These are phyloP conservation scores for Nemopilema nomurai DNA, from an alignment of 30 jellyfish, hydroid and myxozoan species.

Conservation along the genomic window DNA sequence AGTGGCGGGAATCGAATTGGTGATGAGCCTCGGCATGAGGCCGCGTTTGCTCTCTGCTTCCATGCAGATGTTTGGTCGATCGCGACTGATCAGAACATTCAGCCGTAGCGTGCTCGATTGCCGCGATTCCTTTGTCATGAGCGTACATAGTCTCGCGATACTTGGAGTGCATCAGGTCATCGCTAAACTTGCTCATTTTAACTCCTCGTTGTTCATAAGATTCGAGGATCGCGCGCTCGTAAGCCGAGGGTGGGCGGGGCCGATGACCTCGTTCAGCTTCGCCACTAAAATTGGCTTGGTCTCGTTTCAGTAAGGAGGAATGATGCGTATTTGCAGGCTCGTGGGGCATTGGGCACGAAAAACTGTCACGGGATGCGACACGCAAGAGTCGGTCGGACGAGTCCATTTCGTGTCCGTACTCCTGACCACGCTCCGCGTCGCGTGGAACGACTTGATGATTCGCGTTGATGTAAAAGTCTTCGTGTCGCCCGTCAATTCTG, in stretches of 20 bases:
- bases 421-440: conserved; percentile 5
- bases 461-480: background rate
- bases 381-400: conserved; percentile 23
- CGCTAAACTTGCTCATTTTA: background rate
- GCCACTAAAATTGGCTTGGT: background rate
- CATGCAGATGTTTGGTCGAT: background rate
- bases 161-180: background rate
- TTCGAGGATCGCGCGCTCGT: background rate
- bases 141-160: background rate
- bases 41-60: background rate
- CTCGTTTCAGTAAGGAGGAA: background rate
- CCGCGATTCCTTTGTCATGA: background rate
- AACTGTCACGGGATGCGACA: conserved; percentile 12
- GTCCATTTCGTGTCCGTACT: background rate
- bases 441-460: background rate
- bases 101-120: background rate
- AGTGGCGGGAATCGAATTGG: conserved; percentile 7
- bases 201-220: background rate
- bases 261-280: background rate
- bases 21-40: conserved; percentile 26
- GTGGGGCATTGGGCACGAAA: background rate
- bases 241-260: background rate
- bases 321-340: background rate
- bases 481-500: background rate
- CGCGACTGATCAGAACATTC: background rate